Percentiles rank a stretch among this genome's conserved stretches.
Evolutionary conservation across 2,888 invertebrate species (phyloP).

Genomic region (Drepana falcataria): DNA sequence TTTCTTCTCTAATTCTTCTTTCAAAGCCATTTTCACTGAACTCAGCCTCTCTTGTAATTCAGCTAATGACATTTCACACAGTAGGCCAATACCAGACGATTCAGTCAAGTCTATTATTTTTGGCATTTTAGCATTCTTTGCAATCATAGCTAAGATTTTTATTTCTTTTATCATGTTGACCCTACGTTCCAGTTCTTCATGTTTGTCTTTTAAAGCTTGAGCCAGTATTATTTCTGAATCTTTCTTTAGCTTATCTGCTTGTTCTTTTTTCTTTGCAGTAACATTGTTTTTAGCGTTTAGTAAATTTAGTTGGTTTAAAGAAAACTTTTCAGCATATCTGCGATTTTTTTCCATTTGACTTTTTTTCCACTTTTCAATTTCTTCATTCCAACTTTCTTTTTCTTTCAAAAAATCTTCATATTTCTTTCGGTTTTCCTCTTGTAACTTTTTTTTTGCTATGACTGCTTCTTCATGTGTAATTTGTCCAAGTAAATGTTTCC

Average conservation of each 20-base stretch:
- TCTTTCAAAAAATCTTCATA: conserved; percentile 71
- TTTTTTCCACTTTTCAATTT: conserved; percentile 73
- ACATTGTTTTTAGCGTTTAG: conserved; percentile 46
- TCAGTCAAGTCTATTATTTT: conserved; percentile 80
- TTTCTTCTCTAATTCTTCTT: conserved; percentile 74
- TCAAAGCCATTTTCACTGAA: conserved; percentile 67
- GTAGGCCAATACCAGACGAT: conserved; percentile 75
- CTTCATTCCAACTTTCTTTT: conserved; percentile 61
- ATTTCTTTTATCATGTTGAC: conserved; percentile 74
- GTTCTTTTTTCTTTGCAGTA: conserved; percentile 45
- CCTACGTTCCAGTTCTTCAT: conserved; percentile 68
- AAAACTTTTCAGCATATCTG: conserved; percentile 60
- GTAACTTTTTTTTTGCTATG: conserved; percentile 71
- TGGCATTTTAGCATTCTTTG: conserved; percentile 68
- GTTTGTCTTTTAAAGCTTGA: conserved; percentile 61
- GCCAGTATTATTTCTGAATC: conserved; percentile 46
- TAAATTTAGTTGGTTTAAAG: conserved; percentile 46
- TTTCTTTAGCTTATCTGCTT: conserved; percentile 47
- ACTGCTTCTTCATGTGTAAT: conserved; percentile 79
- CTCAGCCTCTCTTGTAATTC: conserved; percentile 78
- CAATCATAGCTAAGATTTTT: conserved; percentile 65
- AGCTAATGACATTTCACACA: conserved; percentile 82
- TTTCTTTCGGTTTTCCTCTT: conserved; percentile 69
- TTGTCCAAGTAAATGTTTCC: conserved; percentile 78
- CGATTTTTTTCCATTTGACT: conserved; percentile 68